These are phyloP conservation scores for Alligator sinensis DNA, from an alignment of 2,113 vertebrate species.

Conservation along the genomic window DNA sequence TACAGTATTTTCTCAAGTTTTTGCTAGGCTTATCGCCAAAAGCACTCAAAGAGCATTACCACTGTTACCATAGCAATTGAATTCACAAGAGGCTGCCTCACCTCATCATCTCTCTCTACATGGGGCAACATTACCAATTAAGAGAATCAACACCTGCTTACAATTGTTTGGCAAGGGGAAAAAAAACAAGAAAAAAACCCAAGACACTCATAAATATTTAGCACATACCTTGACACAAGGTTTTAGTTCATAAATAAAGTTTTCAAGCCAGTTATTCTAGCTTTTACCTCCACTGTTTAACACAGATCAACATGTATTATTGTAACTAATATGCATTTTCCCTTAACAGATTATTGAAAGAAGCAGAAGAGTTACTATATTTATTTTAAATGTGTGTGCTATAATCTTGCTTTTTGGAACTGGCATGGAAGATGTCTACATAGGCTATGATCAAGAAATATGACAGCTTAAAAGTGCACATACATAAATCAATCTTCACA, in stretches of 20 bases:
- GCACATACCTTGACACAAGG: neutral
- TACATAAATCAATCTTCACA: neutral
- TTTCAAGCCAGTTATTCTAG: neutral
- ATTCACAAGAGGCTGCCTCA: neutral
- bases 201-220: neutral
- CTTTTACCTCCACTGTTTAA: neutral
- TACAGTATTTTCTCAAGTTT: neutral
- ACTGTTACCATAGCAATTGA: neutral
- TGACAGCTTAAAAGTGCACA: no score
- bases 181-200: neutral
- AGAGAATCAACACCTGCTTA: slow-evolving; percentile 8
- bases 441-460: no score
- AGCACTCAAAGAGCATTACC: neutral
- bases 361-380: neutral
- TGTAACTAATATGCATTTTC: no score
- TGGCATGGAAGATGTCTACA: no score
- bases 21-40: neutral
- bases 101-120: neutral
- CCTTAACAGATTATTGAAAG: no score
- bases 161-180: neutral
- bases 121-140: slow-evolving; percentile 30
- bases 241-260: neutral
- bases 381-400: neutral
- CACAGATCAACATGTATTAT: neutral
- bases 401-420: no score